phyloP scores from a whole-genome alignment of 2,888 invertebrate genomes.

The Melieria picta region DNA sequence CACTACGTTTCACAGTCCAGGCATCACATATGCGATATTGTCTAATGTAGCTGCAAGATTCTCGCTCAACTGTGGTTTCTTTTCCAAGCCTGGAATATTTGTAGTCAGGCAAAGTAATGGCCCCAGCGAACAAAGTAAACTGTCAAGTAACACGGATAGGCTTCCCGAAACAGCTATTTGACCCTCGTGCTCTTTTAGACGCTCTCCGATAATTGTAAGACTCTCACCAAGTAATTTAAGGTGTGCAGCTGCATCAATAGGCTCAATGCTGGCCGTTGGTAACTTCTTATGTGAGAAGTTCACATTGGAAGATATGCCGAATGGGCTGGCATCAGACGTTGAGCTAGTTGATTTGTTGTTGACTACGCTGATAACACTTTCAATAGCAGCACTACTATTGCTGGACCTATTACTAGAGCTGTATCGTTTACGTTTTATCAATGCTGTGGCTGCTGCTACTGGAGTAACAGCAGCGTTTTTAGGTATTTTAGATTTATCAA shows the following conservation, averaged over 20 bases:
- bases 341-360: conserved; percentile 6
- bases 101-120: conserved; percentile 88
- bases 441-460: background rate
- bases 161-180: conserved; percentile 96
- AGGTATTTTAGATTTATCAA: background rate
- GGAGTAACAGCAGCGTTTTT: conserved; percentile 27
- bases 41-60: conserved; percentile 79
- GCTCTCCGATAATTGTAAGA: conserved; percentile 90
- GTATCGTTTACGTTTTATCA: conserved; percentile 40
- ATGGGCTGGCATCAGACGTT: conserved; percentile 52
- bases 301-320: background rate
- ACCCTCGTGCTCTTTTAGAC: conserved; percentile 94
- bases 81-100: conserved; percentile 80
- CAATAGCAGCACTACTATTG: conserved; percentile 17
- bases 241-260: conserved; percentile 92
- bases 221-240: conserved; percentile 92
- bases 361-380: conserved; percentile 55
- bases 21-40: conserved; percentile 96
- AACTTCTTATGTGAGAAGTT: conserved; percentile 25
- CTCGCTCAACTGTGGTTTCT: conserved; percentile 71
- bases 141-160: conserved; percentile 91
- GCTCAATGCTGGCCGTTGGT: conserved; percentile 73
- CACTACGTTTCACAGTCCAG: conserved; percentile 70
- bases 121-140: conserved; percentile 89
- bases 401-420: conserved; percentile 36